phyloP scores from a whole-genome alignment of 2,113 vertebrate genomes.

The Litocranius walleri region DNA sequence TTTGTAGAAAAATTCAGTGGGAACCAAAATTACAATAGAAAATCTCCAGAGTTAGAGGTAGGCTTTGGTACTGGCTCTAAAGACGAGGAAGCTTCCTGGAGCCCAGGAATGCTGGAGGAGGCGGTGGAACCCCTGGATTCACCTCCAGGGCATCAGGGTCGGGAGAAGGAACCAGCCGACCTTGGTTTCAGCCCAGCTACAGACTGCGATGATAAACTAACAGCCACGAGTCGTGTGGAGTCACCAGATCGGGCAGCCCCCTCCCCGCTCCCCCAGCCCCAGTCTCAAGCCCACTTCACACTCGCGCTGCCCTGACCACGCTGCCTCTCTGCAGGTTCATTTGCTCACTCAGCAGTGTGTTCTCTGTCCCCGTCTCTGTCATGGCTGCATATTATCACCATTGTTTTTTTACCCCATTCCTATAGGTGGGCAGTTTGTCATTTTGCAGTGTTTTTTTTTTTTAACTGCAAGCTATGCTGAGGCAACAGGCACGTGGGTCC shows the following conservation, averaged over 20 bases:
- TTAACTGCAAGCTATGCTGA: rapidly evolving
- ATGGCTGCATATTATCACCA: rapidly evolving
- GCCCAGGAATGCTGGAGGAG: neutral
- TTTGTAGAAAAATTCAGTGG: too few species aligned
- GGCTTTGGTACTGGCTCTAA: neutral
- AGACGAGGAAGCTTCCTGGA: neutral
- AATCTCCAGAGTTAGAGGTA: neutral
- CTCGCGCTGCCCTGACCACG: rapidly evolving
- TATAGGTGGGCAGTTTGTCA: rapidly evolving
- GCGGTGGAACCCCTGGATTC: rapidly evolving
- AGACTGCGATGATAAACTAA: rapidly evolving
- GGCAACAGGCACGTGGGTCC: rapidly evolving
- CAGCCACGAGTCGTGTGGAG: rapidly evolving
- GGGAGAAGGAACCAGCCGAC: rapidly evolving
- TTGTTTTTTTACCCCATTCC: rapidly evolving
- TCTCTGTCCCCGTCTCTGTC: rapidly evolving
- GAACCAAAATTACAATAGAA: neutral
- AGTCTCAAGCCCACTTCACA: too few species aligned
- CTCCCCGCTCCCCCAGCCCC: too few species aligned
- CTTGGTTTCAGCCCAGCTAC: neutral
- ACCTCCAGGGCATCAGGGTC: too few species aligned
- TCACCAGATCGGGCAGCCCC: rapidly evolving
- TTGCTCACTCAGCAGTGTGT: rapidly evolving
- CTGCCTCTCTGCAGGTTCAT: rapidly evolving
- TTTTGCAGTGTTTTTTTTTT: rapidly evolving